Conservation (phyloP, 2,797 vertebrate genomes). For the Hyperoplus lanceolatus region DNA sequence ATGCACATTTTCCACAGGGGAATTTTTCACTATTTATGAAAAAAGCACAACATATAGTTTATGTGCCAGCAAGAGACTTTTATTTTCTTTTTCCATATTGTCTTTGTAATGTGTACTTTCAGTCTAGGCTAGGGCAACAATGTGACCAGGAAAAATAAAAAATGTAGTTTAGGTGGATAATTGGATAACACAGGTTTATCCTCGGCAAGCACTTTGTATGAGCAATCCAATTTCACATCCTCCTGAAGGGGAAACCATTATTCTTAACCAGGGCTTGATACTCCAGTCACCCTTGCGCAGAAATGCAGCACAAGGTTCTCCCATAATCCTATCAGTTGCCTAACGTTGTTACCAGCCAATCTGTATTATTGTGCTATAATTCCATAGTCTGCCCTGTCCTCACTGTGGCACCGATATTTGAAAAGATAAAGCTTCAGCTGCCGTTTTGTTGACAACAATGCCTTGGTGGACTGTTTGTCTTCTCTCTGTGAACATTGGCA, state of each 20-base stretch:
- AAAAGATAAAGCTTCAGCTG: constrained; percentile 76
- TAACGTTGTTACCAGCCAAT: constrained; percentile 90
- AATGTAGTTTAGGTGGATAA: constrained; percentile 89
- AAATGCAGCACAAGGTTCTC: constrained; percentile 84
- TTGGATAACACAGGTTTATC: constrained; percentile 91
- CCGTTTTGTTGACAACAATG: constrained; percentile 78
- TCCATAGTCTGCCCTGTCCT: constrained; percentile 85
- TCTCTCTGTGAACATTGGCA: constrained; percentile 74
- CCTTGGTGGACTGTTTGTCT: constrained; percentile 75
- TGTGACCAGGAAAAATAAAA: constrained; percentile 66
- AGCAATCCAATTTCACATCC: constrained; percentile 91
- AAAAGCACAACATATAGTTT: constrained; percentile 41
- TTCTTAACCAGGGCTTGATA: constrained; percentile 88
- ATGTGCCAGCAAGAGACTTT: constrained; percentile 8
- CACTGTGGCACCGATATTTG: constrained; percentile 81
- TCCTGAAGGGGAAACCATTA: constrained; percentile 89
- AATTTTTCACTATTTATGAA: constrained; percentile 36
- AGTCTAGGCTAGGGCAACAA: constrained; percentile 72
- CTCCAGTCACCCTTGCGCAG: constrained; percentile 86
- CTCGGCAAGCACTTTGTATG: constrained; percentile 90
- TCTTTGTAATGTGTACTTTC: constrained; percentile 68
- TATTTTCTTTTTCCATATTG: constrained; percentile 52
- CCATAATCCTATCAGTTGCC: constrained; percentile 87
- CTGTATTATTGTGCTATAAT: constrained; percentile 90
- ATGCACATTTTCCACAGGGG: constrained; percentile 8